A percentile compares a stretch with the other conserved stretches of the same genome.
Conservation (phyloP, 1,140 invertebrate species). For the Eupeodes corollae region DNA sequence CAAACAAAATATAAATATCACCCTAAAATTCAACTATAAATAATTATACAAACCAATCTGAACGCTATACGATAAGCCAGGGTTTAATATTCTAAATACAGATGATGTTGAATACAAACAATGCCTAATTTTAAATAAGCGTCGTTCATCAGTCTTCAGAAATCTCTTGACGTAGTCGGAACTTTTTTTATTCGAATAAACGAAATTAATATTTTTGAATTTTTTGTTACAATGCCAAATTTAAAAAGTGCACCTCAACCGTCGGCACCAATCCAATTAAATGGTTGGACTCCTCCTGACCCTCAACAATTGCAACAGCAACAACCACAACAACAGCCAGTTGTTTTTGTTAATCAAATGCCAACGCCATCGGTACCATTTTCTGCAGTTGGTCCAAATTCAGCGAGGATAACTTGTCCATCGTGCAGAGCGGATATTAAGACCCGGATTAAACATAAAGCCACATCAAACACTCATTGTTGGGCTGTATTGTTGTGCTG, state of each 20-base stretch:
- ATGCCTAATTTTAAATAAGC: no score
- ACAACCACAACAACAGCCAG: slow-evolving; percentile 20
- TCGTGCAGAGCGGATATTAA: slow-evolving; percentile 38
- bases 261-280: not conserved
- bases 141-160: no score
- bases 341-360: slow-evolving; percentile 11
- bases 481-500: slow-evolving; percentile 42
- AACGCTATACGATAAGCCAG: no score
- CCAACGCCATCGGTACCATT: slow-evolving; percentile 13
- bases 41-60: no score
- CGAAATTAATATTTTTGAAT: no score
- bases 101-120: no score
- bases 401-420: slow-evolving; percentile 38
- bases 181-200: no score
- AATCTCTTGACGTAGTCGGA: no score
- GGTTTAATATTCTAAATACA: no score
- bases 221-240: no score
- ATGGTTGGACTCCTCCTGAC: not conserved
- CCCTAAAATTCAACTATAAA: no score
- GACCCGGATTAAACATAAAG: slow-evolving; percentile 36
- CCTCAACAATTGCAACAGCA: slow-evolving; percentile 13
- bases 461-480: slow-evolving; percentile 43
- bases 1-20: no score
- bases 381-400: slow-evolving; percentile 35
- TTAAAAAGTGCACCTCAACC: not conserved